phyloP scores from a whole-genome alignment of 2,888 invertebrate species.

The Drosophila kanekoi region DNA sequence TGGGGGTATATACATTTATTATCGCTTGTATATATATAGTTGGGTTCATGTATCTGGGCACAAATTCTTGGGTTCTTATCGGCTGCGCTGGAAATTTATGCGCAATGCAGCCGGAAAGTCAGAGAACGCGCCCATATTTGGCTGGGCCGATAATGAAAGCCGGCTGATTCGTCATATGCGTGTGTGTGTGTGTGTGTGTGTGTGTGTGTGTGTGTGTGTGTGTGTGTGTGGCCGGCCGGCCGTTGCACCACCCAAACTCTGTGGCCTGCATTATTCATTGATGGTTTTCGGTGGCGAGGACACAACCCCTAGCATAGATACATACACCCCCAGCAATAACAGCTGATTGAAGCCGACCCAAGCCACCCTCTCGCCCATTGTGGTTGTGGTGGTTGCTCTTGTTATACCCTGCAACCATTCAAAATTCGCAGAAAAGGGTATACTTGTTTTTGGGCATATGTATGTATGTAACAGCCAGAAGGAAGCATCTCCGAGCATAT shows the following conservation, averaged over 20 bases:
- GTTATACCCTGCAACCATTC: too few relatives aligned
- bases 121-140: slow-evolving; percentile 36
- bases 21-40: neutral
- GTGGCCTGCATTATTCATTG: slow-evolving; percentile 31
- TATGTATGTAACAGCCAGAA: too few relatives aligned
- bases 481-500: too few relatives aligned
- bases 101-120: slow-evolving; percentile 20
- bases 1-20: neutral
- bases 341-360: slow-evolving; percentile 50
- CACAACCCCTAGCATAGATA: too few relatives aligned
- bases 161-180: slow-evolving; percentile 19
- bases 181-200: neutral
- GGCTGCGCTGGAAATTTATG: slow-evolving; percentile 12
- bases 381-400: slow-evolving; percentile 26
- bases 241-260: neutral
- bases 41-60: neutral
- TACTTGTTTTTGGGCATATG: too few relatives aligned
- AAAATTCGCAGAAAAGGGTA: too few relatives aligned
- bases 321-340: slow-evolving; percentile 22
- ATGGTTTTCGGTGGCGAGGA: neutral
- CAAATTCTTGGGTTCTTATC: slow-evolving; percentile 10
- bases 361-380: slow-evolving; percentile 24
- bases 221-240: neutral
- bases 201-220: neutral
- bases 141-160: slow-evolving; percentile 4